Evolutionary conservation across 2,797 vertebrate genomes (phyloP).

Genomic region (Coreius guichenoti): DNA sequence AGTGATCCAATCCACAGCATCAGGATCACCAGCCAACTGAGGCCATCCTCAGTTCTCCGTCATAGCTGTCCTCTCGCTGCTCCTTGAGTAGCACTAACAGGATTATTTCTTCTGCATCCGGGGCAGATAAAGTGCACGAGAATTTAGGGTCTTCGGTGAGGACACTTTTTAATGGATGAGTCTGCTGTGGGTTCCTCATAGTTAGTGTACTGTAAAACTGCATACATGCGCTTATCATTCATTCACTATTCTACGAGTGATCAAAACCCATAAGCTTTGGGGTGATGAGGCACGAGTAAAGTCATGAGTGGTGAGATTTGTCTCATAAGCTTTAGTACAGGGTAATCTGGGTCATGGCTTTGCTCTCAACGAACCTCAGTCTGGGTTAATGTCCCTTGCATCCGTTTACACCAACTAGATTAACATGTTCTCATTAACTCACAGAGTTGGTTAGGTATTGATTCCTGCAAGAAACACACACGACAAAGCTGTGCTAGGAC

Average conservation of each 20-base stretch:
- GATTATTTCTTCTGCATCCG: conserved; percentile 6
- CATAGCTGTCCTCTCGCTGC: conserved; percentile 7
- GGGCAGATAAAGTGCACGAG: conserved; percentile 4
- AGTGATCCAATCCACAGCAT: conserved; percentile 1
- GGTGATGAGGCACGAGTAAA: conserved; percentile 12
- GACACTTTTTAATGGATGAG: conserved; percentile 9
- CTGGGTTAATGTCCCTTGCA: conserved; percentile 14
- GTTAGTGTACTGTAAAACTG: neutral
- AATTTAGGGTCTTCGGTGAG: neutral
- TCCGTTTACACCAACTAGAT: conserved; percentile 30
- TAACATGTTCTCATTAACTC: conserved; percentile 35
- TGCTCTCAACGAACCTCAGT: conserved; percentile 31
- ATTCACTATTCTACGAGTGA: neutral
- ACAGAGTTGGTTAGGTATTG: neutral
- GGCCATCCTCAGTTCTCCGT: neutral
- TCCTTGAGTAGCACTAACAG: conserved; percentile 29
- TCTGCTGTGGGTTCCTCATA: neutral
- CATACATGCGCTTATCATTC: neutral
- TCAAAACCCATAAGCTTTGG: neutral
- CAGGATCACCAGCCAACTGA: neutral
- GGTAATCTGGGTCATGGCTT: conserved; percentile 39
- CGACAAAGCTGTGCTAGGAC: neutral
- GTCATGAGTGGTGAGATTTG: conserved; percentile 16
- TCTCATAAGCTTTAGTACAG: neutral
- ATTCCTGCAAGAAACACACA: neutral